Evolutionary conservation across 2,113 vertebrate genomes (phyloP).

Genomic region (Tetrax tetrax): DNA sequence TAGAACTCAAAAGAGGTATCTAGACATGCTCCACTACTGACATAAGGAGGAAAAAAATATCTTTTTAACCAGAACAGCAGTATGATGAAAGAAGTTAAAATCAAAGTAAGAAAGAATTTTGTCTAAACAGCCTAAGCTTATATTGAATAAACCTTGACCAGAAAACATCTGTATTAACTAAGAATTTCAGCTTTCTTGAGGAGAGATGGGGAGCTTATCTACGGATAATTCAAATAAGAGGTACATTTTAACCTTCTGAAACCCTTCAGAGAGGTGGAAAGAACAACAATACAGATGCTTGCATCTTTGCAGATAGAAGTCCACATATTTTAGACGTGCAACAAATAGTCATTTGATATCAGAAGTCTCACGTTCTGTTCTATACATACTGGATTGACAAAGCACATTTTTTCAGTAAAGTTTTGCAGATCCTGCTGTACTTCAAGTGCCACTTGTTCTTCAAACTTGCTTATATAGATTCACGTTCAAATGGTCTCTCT

Average conservation of each 20-base stretch:
- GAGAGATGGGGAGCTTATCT: neutral
- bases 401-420: neutral
- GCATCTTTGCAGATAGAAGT: neutral
- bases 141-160: neutral
- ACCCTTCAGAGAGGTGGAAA: neutral
- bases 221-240: neutral
- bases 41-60: neutral
- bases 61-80: neutral
- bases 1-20: neutral
- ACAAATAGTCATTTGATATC: neutral
- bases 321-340: neutral
- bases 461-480: neutral
- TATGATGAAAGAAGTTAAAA: neutral
- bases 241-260: neutral
- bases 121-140: neutral
- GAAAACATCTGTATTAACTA: neutral
- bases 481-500: neutral
- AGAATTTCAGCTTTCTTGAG: neutral
- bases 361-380: neutral
- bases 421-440: neutral
- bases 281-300: neutral
- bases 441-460: neutral
- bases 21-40: neutral
- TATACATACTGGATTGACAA: neutral
- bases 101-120: neutral